Conservation (phyloP, 2,113 vertebrate genomes). For the Xiphophorus couchianus region DNA sequence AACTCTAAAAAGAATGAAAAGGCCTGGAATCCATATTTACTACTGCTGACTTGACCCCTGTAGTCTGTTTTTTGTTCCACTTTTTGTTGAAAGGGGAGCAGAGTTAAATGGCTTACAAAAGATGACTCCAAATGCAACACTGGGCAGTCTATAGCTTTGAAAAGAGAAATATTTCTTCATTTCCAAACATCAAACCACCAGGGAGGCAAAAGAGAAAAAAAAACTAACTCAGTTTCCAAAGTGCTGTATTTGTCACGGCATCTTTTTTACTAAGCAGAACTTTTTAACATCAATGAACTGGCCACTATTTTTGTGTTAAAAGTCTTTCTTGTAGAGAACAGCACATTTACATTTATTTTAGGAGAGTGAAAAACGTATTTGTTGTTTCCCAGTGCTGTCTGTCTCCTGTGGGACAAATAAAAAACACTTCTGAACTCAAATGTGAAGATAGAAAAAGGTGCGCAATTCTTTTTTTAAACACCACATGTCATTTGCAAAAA, state of each 20-base stretch:
- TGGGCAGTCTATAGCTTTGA: background rate
- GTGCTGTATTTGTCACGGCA: background rate
- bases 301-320: background rate
- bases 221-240: background rate
- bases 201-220: background rate
- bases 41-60: background rate
- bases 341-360: background rate
- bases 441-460: slow-evolving; percentile 2
- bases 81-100: background rate
- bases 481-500: background rate
- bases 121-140: background rate
- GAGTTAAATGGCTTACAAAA: background rate
- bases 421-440: slow-evolving; percentile 5
- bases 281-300: background rate
- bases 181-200: background rate
- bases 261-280: too few relatives aligned
- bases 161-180: background rate
- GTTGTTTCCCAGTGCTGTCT: background rate
- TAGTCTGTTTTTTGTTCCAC: background rate
- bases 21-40: background rate
- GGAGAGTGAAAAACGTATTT: slow-evolving; percentile 5
- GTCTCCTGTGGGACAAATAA: slow-evolving; percentile 18
- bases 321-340: background rate
- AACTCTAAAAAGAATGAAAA: background rate
- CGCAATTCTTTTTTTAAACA: slow-evolving; percentile 24